Conservation (phyloP, 2,888 invertebrate species). For the Mesoligia furuncula region DNA sequence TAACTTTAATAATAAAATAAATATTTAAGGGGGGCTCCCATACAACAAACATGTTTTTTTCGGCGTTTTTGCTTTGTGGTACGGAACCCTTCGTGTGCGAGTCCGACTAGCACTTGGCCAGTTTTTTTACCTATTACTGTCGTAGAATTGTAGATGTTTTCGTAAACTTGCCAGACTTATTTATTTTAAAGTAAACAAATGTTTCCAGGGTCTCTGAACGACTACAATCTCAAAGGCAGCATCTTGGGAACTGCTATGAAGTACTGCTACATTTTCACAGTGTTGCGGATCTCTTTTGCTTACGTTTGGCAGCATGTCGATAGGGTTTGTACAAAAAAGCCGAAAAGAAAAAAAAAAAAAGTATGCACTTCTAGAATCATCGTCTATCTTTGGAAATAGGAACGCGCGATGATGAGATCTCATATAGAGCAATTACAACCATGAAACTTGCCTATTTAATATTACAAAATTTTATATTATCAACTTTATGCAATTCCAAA, state of each 20-base stretch:
- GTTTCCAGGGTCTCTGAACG: conserved; percentile 74
- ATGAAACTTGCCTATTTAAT: too few species aligned
- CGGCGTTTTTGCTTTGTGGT: too few species aligned
- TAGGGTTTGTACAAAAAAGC: conserved; percentile 61
- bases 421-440: neutral
- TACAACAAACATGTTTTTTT: too few species aligned
- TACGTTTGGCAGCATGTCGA: conserved; percentile 75
- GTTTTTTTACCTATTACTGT: too few species aligned
- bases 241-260: conserved; percentile 79
- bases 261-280: conserved; percentile 78
- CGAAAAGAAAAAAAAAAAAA: neutral
- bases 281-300: conserved; percentile 77
- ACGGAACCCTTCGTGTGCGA: too few species aligned
- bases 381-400: neutral
- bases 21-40: too few species aligned
- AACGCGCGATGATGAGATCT: neutral
- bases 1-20: too few species aligned
- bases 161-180: neutral
- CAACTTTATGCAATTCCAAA: too few species aligned
- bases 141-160: neutral
- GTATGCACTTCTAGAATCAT: neutral
- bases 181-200: neutral
- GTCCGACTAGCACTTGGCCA: too few species aligned
- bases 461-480: too few species aligned
- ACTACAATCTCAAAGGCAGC: conserved; percentile 77